Evolutionary conservation across 2,888 invertebrate species (phyloP).

Genomic region (Pseudococcus viburni): DNA sequence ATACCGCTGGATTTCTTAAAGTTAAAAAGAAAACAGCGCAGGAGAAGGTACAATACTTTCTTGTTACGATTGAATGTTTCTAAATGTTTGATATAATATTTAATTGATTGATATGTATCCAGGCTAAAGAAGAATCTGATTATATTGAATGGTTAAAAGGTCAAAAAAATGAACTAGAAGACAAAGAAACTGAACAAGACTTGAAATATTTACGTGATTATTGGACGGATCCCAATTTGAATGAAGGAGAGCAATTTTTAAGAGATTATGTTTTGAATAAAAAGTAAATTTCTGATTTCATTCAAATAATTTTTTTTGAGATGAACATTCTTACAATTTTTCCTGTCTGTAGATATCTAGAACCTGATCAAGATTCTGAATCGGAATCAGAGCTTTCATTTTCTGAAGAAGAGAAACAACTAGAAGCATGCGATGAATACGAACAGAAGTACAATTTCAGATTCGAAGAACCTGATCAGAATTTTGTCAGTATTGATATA

Average conservation of each 20-base stretch:
- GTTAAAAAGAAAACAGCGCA: constrained; percentile 74
- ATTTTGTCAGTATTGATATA: constrained; percentile 68
- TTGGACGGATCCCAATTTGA: constrained; percentile 87
- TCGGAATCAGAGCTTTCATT: constrained; percentile 74
- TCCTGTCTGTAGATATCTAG: constrained; percentile 72
- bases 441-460: constrained; percentile 96
- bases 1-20: constrained; percentile 70
- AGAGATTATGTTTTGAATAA: constrained; percentile 93
- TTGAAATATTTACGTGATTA: constrained; percentile 84
- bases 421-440: constrained; percentile 89
- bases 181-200: constrained; percentile 76
- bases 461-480: constrained; percentile 84
- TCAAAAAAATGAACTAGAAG: constrained; percentile 76
- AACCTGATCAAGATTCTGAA: constrained; percentile 73
- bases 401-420: constrained; percentile 87
- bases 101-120: constrained; percentile 50
- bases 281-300: constrained; percentile 72
- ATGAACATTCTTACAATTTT: neutral
- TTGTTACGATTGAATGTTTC: neutral
- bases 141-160: constrained; percentile 88
- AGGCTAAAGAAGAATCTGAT: constrained; percentile 74
- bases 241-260: constrained; percentile 89
- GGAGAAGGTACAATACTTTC: constrained; percentile 71
- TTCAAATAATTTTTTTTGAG: neutral
- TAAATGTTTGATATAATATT: neutral